phyloP scores from a whole-genome alignment of 2,113 vertebrate genomes.

The Plotosus lineatus region DNA sequence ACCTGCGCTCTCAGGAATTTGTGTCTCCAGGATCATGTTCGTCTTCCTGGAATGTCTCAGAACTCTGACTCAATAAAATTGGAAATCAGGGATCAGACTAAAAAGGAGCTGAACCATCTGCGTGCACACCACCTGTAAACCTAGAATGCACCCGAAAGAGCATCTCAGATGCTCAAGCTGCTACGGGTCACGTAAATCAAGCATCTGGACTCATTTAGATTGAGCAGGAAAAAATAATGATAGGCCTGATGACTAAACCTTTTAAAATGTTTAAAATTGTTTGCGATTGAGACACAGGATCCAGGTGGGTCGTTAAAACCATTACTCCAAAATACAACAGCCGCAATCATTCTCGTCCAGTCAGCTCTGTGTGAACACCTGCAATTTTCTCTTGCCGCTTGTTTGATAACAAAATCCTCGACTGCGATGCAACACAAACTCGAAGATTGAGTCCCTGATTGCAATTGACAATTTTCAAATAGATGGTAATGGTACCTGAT shows the following conservation, averaged over 20 bases:
- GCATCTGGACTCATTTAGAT: conserved; percentile 3
- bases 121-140: background rate
- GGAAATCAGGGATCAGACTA: background rate
- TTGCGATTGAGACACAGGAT: conserved; percentile 9
- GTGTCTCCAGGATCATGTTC: conserved; percentile 20
- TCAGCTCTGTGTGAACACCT: too few species aligned
- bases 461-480: background rate
- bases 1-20: conserved; percentile 34
- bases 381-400: background rate
- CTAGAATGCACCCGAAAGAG: background rate
- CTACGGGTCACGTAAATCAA: background rate
- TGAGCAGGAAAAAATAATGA: background rate
- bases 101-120: background rate
- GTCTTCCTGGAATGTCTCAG: background rate
- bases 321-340: background rate
- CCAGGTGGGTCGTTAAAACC: conserved; percentile 6
- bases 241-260: conserved; percentile 21
- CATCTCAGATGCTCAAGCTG: background rate
- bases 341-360: too few species aligned
- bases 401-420: conserved; percentile 1
- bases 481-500: background rate
- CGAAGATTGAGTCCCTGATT: background rate
- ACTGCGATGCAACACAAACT: background rate
- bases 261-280: conserved; percentile 20
- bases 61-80: background rate